These are phyloP conservation scores for Pelobates fuscus DNA, from an alignment of 2,113 vertebrate genomes.

Conservation along the genomic window DNA sequence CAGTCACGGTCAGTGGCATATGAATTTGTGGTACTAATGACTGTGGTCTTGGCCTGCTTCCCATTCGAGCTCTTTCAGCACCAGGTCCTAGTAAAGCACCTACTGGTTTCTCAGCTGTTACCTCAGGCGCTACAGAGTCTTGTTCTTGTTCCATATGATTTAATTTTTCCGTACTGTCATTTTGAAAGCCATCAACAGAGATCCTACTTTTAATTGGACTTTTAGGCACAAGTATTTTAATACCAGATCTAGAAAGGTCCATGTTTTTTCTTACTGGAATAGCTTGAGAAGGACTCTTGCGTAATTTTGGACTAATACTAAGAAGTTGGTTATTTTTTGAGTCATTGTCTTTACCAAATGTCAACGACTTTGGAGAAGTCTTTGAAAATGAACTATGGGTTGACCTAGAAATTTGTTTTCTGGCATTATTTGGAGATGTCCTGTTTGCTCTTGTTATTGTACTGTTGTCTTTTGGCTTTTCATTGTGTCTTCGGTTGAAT, in stretches of 20 bases:
- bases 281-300: slow-evolving; percentile 65
- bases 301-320: slow-evolving; percentile 71
- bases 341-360: slow-evolving; percentile 68
- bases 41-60: slow-evolving; percentile 84
- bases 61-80: slow-evolving; percentile 92
- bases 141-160: slow-evolving; percentile 83
- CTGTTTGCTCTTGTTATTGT: slow-evolving; percentile 79
- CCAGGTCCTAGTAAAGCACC: slow-evolving; percentile 83
- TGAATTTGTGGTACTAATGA: slow-evolving; percentile 70
- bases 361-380: slow-evolving; percentile 66
- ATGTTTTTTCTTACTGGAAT: slow-evolving; percentile 79
- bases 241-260: slow-evolving; percentile 90
- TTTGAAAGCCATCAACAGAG: slow-evolving; percentile 83
- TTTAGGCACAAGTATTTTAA: slow-evolving; percentile 96
- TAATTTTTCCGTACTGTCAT: slow-evolving; percentile 83
- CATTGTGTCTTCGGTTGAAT: slow-evolving; percentile 80
- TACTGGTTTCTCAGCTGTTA: slow-evolving; percentile 82
- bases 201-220: slow-evolving; percentile 88
- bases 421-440: slow-evolving; percentile 77
- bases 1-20: slow-evolving; percentile 77
- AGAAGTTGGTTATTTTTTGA: slow-evolving; percentile 69
- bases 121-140: slow-evolving; percentile 86
- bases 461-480: slow-evolving; percentile 72
- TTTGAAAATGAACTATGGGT: slow-evolving; percentile 71
- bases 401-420: slow-evolving; percentile 80